phyloP scores from a whole-genome alignment of 2,113 vertebrate species.

The Trochalopteron elliotii region DNA sequence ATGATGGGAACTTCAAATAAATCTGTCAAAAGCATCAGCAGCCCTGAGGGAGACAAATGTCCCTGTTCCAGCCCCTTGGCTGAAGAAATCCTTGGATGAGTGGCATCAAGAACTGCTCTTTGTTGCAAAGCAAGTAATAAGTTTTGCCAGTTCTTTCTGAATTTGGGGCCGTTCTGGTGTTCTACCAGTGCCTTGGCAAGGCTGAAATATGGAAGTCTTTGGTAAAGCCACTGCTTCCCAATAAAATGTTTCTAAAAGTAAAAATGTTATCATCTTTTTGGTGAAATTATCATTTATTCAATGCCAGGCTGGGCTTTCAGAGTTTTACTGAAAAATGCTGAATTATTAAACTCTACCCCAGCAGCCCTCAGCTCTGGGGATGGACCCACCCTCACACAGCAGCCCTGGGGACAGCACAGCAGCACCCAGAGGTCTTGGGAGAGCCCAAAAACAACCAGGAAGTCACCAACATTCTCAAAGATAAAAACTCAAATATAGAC shows the following conservation, averaged over 20 bases:
- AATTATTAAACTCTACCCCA: too few species aligned
- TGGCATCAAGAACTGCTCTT: background rate
- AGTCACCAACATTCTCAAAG: rapidly evolving
- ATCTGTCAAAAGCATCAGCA: background rate
- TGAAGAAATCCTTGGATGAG: background rate
- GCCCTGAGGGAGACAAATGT: background rate
- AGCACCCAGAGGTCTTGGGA: background rate
- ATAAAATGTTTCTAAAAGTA: background rate
- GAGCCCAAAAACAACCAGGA: rapidly evolving
- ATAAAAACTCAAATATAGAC: background rate
- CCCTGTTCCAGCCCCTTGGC: background rate
- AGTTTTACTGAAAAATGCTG: background rate
- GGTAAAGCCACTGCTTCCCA: background rate
- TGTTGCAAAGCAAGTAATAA: background rate
- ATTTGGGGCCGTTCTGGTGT: background rate
- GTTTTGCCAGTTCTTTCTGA: background rate
- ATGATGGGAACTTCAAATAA: background rate
- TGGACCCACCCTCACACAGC: background rate
- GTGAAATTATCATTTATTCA: background rate
- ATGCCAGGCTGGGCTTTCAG: background rate
- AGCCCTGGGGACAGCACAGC: background rate
- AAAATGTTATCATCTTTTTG: background rate
- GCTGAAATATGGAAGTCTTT: background rate
- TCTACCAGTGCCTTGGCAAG: too few species aligned
- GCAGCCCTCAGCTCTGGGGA: rapidly evolving